These are phyloP conservation scores for Sthenelais limicola DNA, from an alignment of 2,888 invertebrate genomes.

Conservation along the genomic window DNA sequence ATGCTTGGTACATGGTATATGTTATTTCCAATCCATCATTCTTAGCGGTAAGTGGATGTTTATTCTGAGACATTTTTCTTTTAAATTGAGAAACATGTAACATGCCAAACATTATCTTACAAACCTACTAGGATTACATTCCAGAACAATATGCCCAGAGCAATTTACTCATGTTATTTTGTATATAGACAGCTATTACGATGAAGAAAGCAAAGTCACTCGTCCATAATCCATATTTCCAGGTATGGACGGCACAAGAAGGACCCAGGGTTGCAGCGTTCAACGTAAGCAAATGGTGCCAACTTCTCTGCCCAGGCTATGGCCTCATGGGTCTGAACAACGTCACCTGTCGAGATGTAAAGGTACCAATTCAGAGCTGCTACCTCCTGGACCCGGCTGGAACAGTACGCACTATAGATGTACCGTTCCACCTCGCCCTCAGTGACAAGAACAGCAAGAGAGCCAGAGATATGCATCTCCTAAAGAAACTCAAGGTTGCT, in stretches of 20 bases:
- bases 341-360: conserved; percentile 66
- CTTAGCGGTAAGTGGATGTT: no score
- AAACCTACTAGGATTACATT: no score
- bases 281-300: conserved; percentile 85
- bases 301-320: conserved; percentile 82
- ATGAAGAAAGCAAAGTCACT: no score
- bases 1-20: no score
- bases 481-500: conserved; percentile 78
- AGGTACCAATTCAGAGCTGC: conserved; percentile 74
- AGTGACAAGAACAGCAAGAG: conserved; percentile 88
- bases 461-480: conserved; percentile 88
- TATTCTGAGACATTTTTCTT: no score
- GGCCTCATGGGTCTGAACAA: conserved; percentile 84
- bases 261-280: conserved; percentile 93
- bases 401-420: conserved; percentile 83
- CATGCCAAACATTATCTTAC: no score
- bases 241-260: conserved; percentile 89
- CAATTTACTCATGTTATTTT: no score
- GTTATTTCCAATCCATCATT: no score
- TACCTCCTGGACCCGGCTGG: conserved; percentile 89
- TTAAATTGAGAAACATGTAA: no score
- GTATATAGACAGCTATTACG: no score
- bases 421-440: conserved; percentile 93
- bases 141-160: no score
- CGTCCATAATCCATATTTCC: no score